Percentiles rank a stretch among this genome's conserved stretches.
phyloP scores from a whole-genome alignment of 2,113 vertebrate species.

The Saguinus imperator region DNA sequence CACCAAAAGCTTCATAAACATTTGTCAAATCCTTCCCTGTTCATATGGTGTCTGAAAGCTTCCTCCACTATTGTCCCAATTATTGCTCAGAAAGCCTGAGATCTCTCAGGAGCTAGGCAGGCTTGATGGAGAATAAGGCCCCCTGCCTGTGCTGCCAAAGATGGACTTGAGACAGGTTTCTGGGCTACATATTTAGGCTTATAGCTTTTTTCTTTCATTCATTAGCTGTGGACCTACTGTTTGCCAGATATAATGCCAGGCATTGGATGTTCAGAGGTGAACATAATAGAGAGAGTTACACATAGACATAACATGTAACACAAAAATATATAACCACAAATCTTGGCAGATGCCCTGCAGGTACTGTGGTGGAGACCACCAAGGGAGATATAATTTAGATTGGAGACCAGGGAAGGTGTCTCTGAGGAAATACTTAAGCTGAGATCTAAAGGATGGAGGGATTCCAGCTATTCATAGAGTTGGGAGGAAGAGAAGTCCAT shows the following conservation, averaged over 20 bases:
- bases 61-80: not conserved
- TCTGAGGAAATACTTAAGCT: constrained; percentile 2
- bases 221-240: not conserved
- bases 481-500: not conserved
- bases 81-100: not conserved
- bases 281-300: not conserved
- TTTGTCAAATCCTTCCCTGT: not conserved
- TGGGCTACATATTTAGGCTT: not conserved
- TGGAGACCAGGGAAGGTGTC: not conserved
- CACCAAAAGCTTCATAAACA: not conserved
- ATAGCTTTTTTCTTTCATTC: not conserved
- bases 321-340: not conserved
- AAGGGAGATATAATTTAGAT: not conserved
- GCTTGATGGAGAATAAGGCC: not conserved
- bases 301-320: not conserved
- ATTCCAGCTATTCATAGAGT: not conserved
- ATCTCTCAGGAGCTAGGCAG: not conserved
- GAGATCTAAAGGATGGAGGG: not conserved
- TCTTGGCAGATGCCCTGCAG: not conserved
- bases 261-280: not conserved
- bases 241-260: not conserved
- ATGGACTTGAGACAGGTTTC: not conserved
- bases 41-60: not conserved
- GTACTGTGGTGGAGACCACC: not conserved
- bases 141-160: not conserved